These are phyloP conservation scores for Sus cebifrons DNA, from an alignment of 2,797 vertebrate species.

Conservation along the genomic window DNA sequence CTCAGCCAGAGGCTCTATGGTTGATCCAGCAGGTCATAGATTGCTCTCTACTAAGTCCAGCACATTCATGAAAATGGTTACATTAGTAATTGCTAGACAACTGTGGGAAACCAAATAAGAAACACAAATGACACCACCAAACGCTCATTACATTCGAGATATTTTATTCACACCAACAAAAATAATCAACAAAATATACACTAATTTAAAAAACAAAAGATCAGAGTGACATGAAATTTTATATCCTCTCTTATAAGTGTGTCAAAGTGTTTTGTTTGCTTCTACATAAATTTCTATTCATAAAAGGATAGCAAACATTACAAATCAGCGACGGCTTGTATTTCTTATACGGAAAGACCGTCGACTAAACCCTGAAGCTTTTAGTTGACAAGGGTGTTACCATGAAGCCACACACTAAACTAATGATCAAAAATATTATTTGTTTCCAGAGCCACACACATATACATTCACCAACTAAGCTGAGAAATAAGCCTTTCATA, in stretches of 20 bases:
- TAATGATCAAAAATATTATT: background rate
- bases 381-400: slow-evolving; percentile 64
- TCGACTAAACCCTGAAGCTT: slow-evolving; percentile 40
- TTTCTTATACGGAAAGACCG: slow-evolving; percentile 71
- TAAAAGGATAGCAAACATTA: slow-evolving; percentile 76
- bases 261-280: background rate
- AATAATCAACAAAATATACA: slow-evolving; percentile 85
- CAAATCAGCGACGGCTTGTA: slow-evolving; percentile 76
- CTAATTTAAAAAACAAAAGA: slow-evolving; percentile 76
- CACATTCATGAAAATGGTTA: background rate
- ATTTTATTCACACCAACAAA: slow-evolving; percentile 83
- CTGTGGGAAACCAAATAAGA: background rate
- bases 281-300: slow-evolving; percentile 65
- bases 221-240: slow-evolving; percentile 52
- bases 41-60: background rate
- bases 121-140: background rate
- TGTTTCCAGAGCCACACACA: slow-evolving; percentile 56
- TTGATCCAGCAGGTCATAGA: background rate
- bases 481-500: slow-evolving; percentile 68
- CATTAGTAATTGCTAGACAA: background rate
- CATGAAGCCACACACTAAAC: slow-evolving; percentile 50
- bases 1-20: background rate
- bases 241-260: background rate
- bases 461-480: slow-evolving; percentile 68
- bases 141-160: slow-evolving; percentile 54